Evolutionary conservation across 2,113 vertebrate genomes (phyloP).

Genomic region (Meles meles): DNA sequence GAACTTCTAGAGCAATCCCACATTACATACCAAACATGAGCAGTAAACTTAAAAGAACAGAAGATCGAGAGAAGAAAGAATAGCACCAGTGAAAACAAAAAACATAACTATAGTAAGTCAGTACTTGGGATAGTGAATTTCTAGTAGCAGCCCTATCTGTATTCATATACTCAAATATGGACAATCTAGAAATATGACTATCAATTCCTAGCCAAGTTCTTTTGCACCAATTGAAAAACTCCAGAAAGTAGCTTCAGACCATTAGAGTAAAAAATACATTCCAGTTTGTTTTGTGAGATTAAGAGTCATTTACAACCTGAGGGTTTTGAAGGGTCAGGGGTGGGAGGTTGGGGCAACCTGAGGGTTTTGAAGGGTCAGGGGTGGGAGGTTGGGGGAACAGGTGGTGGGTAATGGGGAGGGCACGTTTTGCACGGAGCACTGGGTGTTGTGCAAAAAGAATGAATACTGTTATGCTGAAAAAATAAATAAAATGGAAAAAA

Average conservation of each 20-base stretch:
- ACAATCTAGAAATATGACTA: background rate
- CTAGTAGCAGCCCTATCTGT: background rate
- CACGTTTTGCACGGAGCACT: too few relatives aligned
- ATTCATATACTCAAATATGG: background rate
- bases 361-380: too few relatives aligned
- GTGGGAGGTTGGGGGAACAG: too few relatives aligned
- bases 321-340: too few relatives aligned
- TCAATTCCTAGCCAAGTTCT: background rate
- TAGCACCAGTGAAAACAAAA: background rate
- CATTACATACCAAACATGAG: background rate
- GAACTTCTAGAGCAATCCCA: background rate
- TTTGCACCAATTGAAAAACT: background rate
- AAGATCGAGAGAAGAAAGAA: background rate
- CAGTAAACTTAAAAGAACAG: background rate
- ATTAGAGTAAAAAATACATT: background rate
- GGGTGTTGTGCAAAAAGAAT: too few relatives aligned
- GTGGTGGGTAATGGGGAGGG: too few relatives aligned
- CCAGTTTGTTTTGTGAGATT: too few relatives aligned
- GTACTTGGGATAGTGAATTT: background rate
- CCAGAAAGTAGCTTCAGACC: background rate
- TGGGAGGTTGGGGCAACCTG: too few relatives aligned
- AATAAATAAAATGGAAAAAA: too few relatives aligned
- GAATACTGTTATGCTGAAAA: too few relatives aligned
- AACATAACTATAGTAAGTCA: background rate
- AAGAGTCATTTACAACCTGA: too few relatives aligned